These are phyloP conservation scores for Neuroscelio doddi DNA, from an alignment of 2,888 invertebrate genomes.

Conservation along the genomic window DNA sequence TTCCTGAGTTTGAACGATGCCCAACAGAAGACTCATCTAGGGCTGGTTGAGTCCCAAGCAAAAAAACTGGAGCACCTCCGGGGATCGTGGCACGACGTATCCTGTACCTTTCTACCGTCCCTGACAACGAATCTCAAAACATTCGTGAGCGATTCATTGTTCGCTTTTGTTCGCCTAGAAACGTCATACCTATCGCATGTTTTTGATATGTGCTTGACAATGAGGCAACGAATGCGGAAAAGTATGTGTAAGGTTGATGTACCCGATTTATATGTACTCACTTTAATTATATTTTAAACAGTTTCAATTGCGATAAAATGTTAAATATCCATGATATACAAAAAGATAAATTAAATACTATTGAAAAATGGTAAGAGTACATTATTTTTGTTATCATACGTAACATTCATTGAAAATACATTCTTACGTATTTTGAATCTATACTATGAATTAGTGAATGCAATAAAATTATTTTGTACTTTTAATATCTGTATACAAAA, in stretches of 20 bases:
- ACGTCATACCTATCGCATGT: constrained; percentile 50
- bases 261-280: too few relatives aligned
- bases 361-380: too few relatives aligned
- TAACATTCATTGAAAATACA: too few relatives aligned
- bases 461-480: too few relatives aligned
- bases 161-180: constrained; percentile 46
- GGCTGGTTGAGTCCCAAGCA: constrained; percentile 36
- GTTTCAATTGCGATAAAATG: too few relatives aligned
- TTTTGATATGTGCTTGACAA: constrained; percentile 42
- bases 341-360: too few relatives aligned
- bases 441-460: too few relatives aligned
- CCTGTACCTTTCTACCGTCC: constrained; percentile 45
- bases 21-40: constrained; percentile 25
- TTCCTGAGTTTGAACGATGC: constrained; percentile 23
- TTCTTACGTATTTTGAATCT: too few relatives aligned
- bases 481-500: not conserved
- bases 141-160: constrained; percentile 51
- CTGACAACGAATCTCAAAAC: constrained; percentile 52
- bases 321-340: too few relatives aligned
- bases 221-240: constrained; percentile 27
- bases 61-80: constrained; percentile 48
- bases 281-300: too few relatives aligned
- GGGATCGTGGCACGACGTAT: constrained; percentile 28
- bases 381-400: too few relatives aligned
- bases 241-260: not conserved